These are phyloP conservation scores for Drosophila quasianomalipes DNA, from an alignment of 2,888 invertebrate species.

Conservation along the genomic window DNA sequence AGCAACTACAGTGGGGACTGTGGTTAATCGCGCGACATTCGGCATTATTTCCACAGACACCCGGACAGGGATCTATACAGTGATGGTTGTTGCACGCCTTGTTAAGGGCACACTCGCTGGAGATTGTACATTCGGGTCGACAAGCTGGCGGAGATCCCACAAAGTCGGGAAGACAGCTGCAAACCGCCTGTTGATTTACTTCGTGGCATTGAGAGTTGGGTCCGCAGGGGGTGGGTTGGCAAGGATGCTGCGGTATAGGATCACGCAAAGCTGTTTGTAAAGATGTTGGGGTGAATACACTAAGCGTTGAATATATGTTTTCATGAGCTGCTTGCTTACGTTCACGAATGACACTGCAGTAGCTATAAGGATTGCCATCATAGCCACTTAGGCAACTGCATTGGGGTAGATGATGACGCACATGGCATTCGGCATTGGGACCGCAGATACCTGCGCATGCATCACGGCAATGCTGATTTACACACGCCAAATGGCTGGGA, in stretches of 20 bases:
- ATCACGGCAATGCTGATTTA: conserved; percentile 90
- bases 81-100: conserved; percentile 89
- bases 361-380: conserved; percentile 91
- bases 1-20: conserved; percentile 90
- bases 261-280: conserved; percentile 75
- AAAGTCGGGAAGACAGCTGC: conserved; percentile 88
- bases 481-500: conserved; percentile 89
- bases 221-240: conserved; percentile 88
- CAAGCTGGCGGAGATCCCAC: conserved; percentile 90
- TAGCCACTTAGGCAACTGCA: conserved; percentile 90
- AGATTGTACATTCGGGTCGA: conserved; percentile 91
- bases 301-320: background rate
- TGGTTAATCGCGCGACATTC: conserved; percentile 87
- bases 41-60: conserved; percentile 91
- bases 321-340: conserved; percentile 84
- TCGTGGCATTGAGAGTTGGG: conserved; percentile 88
- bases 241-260: conserved; percentile 85
- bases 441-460: conserved; percentile 93
- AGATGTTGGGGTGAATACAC: conserved; percentile 15
- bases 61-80: conserved; percentile 90
- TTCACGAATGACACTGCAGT: conserved; percentile 86
- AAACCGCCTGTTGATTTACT: conserved; percentile 87
- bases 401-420: conserved; percentile 89
- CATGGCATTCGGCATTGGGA: conserved; percentile 90
- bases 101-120: conserved; percentile 88